Evolutionary conservation across 2,113 vertebrate genomes (phyloP), one percentile per base, ranked within the genome.

Genomic region (Rhizomys pruinosus): DNA sequence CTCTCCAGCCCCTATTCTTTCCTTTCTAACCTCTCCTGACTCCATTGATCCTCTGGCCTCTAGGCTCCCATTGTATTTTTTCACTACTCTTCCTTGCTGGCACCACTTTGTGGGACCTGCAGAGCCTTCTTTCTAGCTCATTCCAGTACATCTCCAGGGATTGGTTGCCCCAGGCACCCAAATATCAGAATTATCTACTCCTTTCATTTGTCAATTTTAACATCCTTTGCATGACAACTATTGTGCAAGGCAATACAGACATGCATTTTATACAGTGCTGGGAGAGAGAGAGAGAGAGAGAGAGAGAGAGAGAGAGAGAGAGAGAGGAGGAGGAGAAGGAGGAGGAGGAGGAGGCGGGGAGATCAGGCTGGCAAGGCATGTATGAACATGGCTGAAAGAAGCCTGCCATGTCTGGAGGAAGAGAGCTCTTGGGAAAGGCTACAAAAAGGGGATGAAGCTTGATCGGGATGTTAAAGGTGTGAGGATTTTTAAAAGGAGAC

Each of bases 401-500:
- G 19, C 37, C 3, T 7, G 25, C 1, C 42, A 32, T 7, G 16
- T 10, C 13, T 69, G 2, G 2, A 34, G 17, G n/a, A 2, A 23
- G 22, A 8, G 3, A 32, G 17, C 3, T 2, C 22, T 71, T 9
- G 57, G 19, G 2, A 69, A 77, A 37, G 10, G 22, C 15, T 37
- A 0, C 13, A 34, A 39, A 11, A 47, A 77, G 8, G n/a, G 76
- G 57, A 22, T 61, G 15, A 74, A 61, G 10, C 22, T 90, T 47
- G 7, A 72, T 47, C 59, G 69, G 34, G 84, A 76, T 80, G 15
- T 77, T 80, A 73, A 57, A 95, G 59, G 42, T 79, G 42, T 86
- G 82, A 82, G 71, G 64, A 55, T 52, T 92, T 79, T 81, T 22
- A 52, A 55, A 87, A 74, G 42, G 84, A 88, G 29, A 13, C 63